phyloP scores from a whole-genome alignment of 2,888 invertebrate species.

The Lottia gigantea region DNA sequence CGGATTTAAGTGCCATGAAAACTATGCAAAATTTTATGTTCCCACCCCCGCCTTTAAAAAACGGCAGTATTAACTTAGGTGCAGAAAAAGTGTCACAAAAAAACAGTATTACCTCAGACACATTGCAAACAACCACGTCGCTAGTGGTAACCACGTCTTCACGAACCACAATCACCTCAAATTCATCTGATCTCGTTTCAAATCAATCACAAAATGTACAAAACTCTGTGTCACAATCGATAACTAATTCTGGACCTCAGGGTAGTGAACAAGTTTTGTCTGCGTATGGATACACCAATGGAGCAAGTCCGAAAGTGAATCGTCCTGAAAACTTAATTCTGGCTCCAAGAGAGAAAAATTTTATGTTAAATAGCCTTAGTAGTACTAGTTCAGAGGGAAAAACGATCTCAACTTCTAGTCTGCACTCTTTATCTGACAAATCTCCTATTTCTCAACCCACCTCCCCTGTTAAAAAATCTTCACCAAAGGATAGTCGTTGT shows the following conservation, averaged over 20 bases:
- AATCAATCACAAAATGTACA: background rate
- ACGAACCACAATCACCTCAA: background rate
- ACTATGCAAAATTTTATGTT: slow-evolving; percentile 11
- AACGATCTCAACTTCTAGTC: slow-evolving; percentile 24
- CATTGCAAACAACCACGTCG: background rate
- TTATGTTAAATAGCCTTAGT: slow-evolving; percentile 46
- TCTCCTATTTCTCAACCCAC: slow-evolving; percentile 19
- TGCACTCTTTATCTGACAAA: slow-evolving; percentile 43
- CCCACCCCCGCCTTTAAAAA: background rate
- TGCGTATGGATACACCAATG: slow-evolving; percentile 1
- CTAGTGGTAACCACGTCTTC: background rate
- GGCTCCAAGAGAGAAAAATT: slow-evolving; percentile 49
- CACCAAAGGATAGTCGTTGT: background rate
- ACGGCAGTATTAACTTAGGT: background rate
- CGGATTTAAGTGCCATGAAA: slow-evolving; percentile 7
- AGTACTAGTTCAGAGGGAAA: slow-evolving; percentile 28
- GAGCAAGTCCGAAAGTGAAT: background rate
- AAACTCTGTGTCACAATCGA: background rate
- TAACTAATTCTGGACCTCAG: background rate
- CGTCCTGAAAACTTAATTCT: slow-evolving; percentile 43
- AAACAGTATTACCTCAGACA: background rate
- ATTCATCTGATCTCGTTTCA: background rate
- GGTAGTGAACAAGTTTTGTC: background rate
- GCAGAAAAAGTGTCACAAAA: background rate
- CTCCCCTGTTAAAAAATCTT: background rate